phyloP scores from a whole-genome alignment of 1,140 invertebrate genomes.

The Drosophila littoralis region DNA sequence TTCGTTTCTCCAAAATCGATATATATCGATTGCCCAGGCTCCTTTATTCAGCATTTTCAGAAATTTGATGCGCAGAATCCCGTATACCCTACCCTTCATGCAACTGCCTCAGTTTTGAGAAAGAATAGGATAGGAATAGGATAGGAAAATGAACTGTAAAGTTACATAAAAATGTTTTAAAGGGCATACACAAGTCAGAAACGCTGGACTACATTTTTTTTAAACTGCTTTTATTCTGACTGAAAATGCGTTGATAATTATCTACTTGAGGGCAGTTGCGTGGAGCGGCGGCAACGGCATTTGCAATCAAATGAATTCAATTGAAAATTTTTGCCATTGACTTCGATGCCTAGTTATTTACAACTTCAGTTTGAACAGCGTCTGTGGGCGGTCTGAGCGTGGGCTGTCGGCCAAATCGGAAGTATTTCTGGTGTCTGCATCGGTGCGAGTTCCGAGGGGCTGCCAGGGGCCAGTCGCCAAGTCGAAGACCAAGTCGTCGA shows the following conservation, averaged over 20 bases:
- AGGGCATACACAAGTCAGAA: neutral
- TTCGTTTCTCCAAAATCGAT: neutral
- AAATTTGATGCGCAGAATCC: no score
- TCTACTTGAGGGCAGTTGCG: conserved; percentile 23
- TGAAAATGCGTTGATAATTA: conserved; percentile 63
- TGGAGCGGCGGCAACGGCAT: conserved; percentile 14
- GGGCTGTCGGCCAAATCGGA: conserved; percentile 38
- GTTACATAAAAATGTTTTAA: neutral
- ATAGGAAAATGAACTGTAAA: no score
- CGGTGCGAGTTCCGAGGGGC: neutral
- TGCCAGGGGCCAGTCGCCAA: conserved; percentile 17
- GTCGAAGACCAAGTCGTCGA: conserved; percentile 57
- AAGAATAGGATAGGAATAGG: neutral
- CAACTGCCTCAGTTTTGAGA: neutral
- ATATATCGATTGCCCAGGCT: neutral
- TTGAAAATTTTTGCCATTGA: conserved; percentile 66
- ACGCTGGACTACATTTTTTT: neutral
- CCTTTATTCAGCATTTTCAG: no score
- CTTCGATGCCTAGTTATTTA: conserved; percentile 59
- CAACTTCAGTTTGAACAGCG: conserved; percentile 46
- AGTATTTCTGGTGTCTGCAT: conserved; percentile 16
- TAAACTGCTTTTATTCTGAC: conserved; percentile 35
- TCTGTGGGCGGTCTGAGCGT: conserved; percentile 19
- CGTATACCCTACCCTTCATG: no score
- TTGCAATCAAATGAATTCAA: conserved; percentile 73